phyloP scores from a whole-genome alignment of 2,797 vertebrate species.

The Melanogrammus aeglefinus region DNA sequence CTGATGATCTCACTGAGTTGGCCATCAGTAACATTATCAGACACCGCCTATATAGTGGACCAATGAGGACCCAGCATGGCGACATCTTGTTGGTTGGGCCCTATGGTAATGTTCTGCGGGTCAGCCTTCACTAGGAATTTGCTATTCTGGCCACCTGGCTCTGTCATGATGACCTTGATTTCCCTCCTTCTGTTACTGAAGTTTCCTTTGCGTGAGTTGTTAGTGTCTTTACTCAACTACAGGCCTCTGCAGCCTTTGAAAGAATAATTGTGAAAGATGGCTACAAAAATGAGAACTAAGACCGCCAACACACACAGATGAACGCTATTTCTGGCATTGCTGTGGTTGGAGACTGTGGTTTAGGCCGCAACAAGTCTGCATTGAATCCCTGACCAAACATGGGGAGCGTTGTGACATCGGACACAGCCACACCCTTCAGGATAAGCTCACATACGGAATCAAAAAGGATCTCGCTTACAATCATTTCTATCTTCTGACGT shows the following conservation, averaged over 20 bases:
- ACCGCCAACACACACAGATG: background rate
- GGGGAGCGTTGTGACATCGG: background rate
- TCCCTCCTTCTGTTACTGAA: too few relatives aligned
- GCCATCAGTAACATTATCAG: background rate
- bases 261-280: background rate
- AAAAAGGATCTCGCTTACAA: background rate
- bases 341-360: too few relatives aligned
- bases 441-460: background rate
- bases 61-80: too few relatives aligned
- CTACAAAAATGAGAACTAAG: background rate
- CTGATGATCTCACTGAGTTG: background rate
- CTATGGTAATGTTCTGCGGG: too few relatives aligned
- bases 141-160: too few relatives aligned
- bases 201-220: too few relatives aligned
- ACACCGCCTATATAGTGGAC: background rate
- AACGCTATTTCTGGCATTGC: background rate
- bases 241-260: background rate
- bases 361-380: background rate
- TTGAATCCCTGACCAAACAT: background rate
- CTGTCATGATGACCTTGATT: too few relatives aligned
- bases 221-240: background rate
- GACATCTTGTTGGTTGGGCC: too few relatives aligned
- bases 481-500: background rate
- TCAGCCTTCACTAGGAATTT: too few relatives aligned
- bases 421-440: background rate